A percentile compares a stretch with the other conserved stretches of the same genome.
Conservation (phyloP, 2,113 vertebrate genomes). For the Phoenicopterus ruber region DNA sequence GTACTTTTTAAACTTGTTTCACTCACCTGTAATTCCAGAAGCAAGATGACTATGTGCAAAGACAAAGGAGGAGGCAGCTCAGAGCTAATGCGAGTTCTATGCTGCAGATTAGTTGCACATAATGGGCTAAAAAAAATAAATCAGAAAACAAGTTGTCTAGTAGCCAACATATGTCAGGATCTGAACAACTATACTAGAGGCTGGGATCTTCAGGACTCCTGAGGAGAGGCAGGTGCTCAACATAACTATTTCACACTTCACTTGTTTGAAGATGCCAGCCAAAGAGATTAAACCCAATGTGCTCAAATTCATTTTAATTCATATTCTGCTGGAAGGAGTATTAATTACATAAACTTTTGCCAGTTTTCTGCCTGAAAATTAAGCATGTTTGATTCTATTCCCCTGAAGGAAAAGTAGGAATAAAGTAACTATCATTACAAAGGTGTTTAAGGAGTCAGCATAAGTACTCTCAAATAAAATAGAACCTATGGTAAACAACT, state of each 20-base stretch:
- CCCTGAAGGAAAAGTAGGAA: constrained; percentile 12
- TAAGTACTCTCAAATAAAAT: background rate
- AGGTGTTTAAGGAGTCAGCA: background rate
- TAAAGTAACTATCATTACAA: background rate
- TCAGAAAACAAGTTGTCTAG: background rate
- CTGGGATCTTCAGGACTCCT: background rate
- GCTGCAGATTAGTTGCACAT: background rate
- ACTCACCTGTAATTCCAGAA: constrained; percentile 23
- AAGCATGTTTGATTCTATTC: background rate
- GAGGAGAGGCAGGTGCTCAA: constrained; percentile 21
- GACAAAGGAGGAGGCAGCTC: background rate
- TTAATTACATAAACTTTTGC: background rate
- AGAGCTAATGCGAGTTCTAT: background rate
- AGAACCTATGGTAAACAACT: constrained; percentile 5
- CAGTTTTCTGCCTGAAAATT: constrained; percentile 23
- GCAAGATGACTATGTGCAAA: background rate
- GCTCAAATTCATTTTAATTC: constrained; percentile 26
- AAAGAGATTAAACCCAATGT: constrained; percentile 3
- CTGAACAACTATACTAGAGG: background rate
- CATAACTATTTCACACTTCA: background rate
- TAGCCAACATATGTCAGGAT: background rate
- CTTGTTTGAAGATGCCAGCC: constrained; percentile 23
- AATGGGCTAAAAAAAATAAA: background rate
- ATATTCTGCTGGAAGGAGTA: background rate
- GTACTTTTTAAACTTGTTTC: background rate